Evolutionary conservation across 2,888 invertebrate species (phyloP), one percentile per base, ranked within the genome.

Genomic region (Ophraella communa): DNA sequence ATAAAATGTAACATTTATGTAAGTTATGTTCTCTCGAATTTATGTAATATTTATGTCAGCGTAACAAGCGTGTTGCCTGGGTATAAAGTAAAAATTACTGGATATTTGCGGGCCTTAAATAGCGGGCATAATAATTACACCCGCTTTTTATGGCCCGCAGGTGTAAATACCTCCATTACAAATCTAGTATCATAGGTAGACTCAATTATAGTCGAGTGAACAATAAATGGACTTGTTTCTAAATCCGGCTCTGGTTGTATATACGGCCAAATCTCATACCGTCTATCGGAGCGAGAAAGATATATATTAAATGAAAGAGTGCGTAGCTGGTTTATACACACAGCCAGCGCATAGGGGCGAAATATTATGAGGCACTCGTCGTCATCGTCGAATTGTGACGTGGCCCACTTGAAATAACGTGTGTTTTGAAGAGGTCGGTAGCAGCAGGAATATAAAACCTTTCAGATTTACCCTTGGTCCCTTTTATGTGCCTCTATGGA

Each of bases 401-500:
- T 77, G 75, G 77, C 76, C 77, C 65, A 78, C 79, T 79, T 76
- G 73, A 79, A 74, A 71, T 71, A 73, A 76, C 77, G 77, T 76
- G 77, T 77, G 77, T 75, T 77, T 76, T 79, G 70, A 78, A 79
- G 78, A 74, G 78, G 77, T 75, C 76, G 74, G 56, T 51, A 49
- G 30, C 30, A 44, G 74, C 73, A 67, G 70, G 67, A 64, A 57
- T 61, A 64, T 66, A 68, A 66, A 64, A 69, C 64, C 64, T 56
- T 60, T 59, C 61, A 47, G 65, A 62, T 65, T 65, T 62, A 58
- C 52, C 65, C 65, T 53, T 42, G 47, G 60, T 58, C 47, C 64
- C 64, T 54, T 64, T 64, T 59, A 59, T 59, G 60, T 18, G 60
- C 60, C 52, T 44, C 60, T 52, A 42, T 60, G 60, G 44, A 60